Conservation (phyloP, 1,140 invertebrate genomes). For the honey bee (Apis mellifera) region DNA sequence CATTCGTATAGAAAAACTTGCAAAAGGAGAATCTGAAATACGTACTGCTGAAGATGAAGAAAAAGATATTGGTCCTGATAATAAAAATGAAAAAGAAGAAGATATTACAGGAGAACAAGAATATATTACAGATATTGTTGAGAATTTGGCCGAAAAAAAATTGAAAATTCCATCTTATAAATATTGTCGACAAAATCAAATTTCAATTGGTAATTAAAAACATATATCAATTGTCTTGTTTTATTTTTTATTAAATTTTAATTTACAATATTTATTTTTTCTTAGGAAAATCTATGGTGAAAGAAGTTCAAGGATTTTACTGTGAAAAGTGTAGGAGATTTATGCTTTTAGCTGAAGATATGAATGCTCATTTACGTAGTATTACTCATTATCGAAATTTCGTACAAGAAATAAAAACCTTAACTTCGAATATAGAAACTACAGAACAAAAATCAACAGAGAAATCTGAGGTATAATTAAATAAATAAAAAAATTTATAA, state of each 20-base stretch:
- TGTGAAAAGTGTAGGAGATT: conserved; percentile 80
- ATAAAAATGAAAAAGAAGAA: conserved; percentile 76
- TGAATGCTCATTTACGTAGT: conserved; percentile 76
- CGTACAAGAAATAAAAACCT: conserved; percentile 75
- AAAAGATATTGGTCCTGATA: conserved; percentile 73
- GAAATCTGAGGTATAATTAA: conserved; percentile 52
- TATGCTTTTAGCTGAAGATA: conserved; percentile 77
- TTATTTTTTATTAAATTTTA: background rate
- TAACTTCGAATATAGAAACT: conserved; percentile 45
- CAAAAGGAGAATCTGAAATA: conserved; percentile 79
- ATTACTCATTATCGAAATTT: conserved; percentile 79
- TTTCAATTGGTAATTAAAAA: conserved; percentile 66
- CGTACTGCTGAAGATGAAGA: conserved; percentile 79
- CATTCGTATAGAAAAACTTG: conserved; percentile 74
- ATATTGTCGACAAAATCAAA: conserved; percentile 77
- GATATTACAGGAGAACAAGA: conserved; percentile 71
- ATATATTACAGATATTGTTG: conserved; percentile 75
- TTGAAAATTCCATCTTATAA: conserved; percentile 77
- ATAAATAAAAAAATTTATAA: background rate
- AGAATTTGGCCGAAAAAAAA: conserved; percentile 72
- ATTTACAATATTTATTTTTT: conserved; percentile 12
- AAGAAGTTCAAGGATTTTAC: conserved; percentile 76
- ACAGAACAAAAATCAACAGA: conserved; percentile 60
- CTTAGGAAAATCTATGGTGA: conserved; percentile 77
- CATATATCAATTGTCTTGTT: background rate